phyloP scores from a whole-genome alignment of 1,140 invertebrate species.

The Scaptomyza montana region DNA sequence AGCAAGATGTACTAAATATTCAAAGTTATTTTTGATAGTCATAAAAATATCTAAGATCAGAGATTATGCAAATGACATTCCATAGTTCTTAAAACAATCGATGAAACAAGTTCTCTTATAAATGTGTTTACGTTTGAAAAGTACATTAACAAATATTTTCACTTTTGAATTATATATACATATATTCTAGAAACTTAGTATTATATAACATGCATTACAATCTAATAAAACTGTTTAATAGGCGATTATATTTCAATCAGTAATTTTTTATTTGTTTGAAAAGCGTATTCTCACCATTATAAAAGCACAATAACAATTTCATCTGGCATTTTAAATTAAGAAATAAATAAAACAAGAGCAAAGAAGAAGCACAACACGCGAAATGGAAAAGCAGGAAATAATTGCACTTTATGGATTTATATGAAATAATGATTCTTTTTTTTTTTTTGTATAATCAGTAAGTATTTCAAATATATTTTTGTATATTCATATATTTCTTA shows the following conservation, averaged over 20 bases:
- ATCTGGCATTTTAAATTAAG: conserved; percentile 12
- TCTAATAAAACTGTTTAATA: conserved; percentile 1
- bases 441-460: not conserved
- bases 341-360: conserved; percentile 25
- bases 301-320: conserved; percentile 25
- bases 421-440: conserved; percentile 21
- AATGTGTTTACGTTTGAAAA: not conserved
- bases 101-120: no score
- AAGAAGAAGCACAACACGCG: conserved; percentile 25
- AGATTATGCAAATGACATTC: not conserved
- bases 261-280: conserved; percentile 18
- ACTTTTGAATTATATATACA: not conserved
- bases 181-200: not conserved
- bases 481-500: no score
- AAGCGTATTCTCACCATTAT: conserved; percentile 31
- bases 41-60: not conserved
- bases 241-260: conserved; percentile 13
- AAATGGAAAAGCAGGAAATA: conserved; percentile 62
- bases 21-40: not conserved
- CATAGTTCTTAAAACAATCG: no score
- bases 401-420: conserved; percentile 27
- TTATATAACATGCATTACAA: conserved; percentile 4
- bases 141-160: not conserved
- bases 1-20: not conserved
- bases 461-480: not conserved